Base-by-base conservation (phyloP, 2,888 invertebrate genomes). In the Drosophila atripex region DNA sequence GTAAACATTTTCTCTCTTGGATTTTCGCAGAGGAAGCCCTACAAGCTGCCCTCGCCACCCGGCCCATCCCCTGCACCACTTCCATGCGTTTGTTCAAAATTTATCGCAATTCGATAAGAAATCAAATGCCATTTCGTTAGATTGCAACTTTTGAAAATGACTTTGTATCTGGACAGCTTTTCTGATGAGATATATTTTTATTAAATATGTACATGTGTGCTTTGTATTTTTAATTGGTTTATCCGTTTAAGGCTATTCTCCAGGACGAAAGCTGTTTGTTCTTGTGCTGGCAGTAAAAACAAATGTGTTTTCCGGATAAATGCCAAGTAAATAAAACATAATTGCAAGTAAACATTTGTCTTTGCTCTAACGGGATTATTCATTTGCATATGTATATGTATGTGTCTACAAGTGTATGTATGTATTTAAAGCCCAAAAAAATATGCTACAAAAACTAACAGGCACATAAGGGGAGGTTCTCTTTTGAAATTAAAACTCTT, bases 1-100 rank as follows among this genome's bases (percentile, higher is more conserved):
- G 56, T 82, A 77, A 75, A 78, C 79, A 78, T 75, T 76, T 71
- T 68, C 47, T 65, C 71, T 50, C 45, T 38, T 70, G 51, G 63
- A 60, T 70, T 69, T 71, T 60, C 71, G 60, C 64, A 52, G 64
- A 32, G 35, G 63, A 86, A 85, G 83, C 86, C 79, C 59, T 63
- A 75, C 75, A 77, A 79, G 71, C 75, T 49, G 30, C 45, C 32
- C 69, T 56, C 61, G 64, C 73, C 65, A 1, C 59, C 71, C 55
- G 74, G 69, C 18, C 41, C 18, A 1, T 4, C 18, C 18, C 41
- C 7, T 9, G 28, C 43, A 18, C 21, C 18, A 11, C 12, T 8
- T 9, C 11, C 18, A 43, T 43, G 43, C 43, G 43, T 43, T 43
- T 43, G 64, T 69, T 43, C n/a, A 21, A 59, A 80, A 72, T 69